Evolutionary conservation across 2,797 vertebrate species (phyloP), one percentile per base, ranked within the genome.

Genomic region (Semotilus atromaculatus): DNA sequence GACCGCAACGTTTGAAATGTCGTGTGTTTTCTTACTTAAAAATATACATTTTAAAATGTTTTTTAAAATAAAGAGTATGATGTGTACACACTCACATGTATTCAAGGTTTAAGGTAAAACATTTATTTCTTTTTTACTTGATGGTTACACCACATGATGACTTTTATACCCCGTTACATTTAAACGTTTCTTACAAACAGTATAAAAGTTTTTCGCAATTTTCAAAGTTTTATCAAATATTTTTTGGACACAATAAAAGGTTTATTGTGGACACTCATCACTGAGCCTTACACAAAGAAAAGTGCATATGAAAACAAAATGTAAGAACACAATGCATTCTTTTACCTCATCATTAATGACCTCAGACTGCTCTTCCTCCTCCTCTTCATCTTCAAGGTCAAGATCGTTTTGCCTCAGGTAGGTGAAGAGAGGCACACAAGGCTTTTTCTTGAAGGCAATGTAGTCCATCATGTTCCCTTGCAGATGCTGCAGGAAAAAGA

Each of bases 401-500:
- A 99, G 92, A 89, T 99, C 98, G 34, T 97, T 99, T 88, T 99
- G 98, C 90, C 97, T 94, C 79, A 99, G 93, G 87, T 99, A 99
- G 0, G 97, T 97, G 89, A 98, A 98, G 60, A 99, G 93, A 0
- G 97, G 97, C 90, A 97, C 95, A 88, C 97, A 98, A 0, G 97
- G 98, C 82, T 99, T 99, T 94, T 98, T 99, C 93, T 97, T 98
- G 87, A 99, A 99, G 60, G 98, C 96, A 60, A 99, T 74, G 71
- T 98, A 99, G 90, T 99, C 98, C 98, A 99, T 99, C 98, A 99
- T 99, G 89, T 99, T 99, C 45, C 98, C 98, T 90, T 99, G 98
- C 26, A 99, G 96, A 89, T 99, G 98, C 85, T 99, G 98, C 88
- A 99, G 93, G 91, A 99, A 99, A 92, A 99, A 99, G 40, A 99